Base-by-base conservation (phyloP, 1,140 invertebrate genomes). In the Uloborus diversus region DNA sequence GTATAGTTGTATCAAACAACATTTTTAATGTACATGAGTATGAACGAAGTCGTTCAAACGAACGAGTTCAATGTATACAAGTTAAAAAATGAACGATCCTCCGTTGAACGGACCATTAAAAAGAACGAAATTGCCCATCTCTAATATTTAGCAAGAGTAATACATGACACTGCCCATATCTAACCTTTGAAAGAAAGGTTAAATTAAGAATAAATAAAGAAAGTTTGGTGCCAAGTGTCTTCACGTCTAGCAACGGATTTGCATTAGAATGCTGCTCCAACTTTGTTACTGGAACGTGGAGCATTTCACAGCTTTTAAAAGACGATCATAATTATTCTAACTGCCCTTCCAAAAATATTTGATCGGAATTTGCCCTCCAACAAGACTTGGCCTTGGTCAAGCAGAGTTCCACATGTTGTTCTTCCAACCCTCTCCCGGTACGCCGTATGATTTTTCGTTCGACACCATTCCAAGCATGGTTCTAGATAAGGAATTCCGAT, bases 311-410 rank as follows among this genome's bases (percentile, higher is more conserved):
- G n/a, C n/a, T 42, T 17, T 42, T 1, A 42, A 17, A 17, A 42
- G 37, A 42, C 37, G 37, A 42, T 42, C 9, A 13, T 17, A 9
- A 42, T 42, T 42, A 64, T 35, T 64, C 61, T 64, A 25, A 37
- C 17, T 64, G 61, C 33, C n/a, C 61, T 42, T 23, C 9, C 20
- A 37, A 64, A 64, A 64, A 64, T 32, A 61, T 30, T 30, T 20
- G 27, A 4, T 32, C 57, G 57, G 61, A 64, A 64, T 64, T 64
- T 28, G 61, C 61, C 61, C 61, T 28, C 32, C 35, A 64, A 64
- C 61, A 37, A 64, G 17, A 64, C n/a, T 64, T 64, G 61, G 42
- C 61, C 61, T 64, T 64, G 32, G 33, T 37, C 57, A 30, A 3
- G 20, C 14, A 30, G 9, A 32, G 20, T 7, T 17, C 33, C 37